Evolutionary conservation across 2,113 vertebrate genomes (phyloP).

Genomic region (Ascaphus truei): DNA sequence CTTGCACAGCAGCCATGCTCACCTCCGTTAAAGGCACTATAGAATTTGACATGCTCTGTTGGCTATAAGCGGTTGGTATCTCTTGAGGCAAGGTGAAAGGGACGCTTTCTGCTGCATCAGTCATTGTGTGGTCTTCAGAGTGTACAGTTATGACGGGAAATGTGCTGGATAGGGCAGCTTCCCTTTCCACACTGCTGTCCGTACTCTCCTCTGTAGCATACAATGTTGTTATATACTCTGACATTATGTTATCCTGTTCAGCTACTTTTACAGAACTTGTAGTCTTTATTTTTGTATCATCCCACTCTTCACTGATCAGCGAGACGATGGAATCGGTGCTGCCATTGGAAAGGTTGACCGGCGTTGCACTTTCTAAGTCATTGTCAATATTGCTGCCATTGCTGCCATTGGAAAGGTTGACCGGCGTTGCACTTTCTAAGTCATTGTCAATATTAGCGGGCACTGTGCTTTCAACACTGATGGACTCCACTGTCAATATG

Average conservation of each 20-base stretch:
- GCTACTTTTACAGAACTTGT: not conserved
- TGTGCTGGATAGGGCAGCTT: not conserved
- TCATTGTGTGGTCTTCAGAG: not conserved
- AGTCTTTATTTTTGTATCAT: slow-evolving; percentile 58
- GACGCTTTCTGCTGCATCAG: not conserved
- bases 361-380: not conserved
- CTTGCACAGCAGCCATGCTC: not conserved
- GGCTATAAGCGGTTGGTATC: not conserved
- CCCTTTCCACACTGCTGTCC: not conserved
- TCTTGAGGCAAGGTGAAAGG: not conserved
- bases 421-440: not conserved
- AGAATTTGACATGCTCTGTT: not conserved
- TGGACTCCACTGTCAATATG: slow-evolving; percentile 1
- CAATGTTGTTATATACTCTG: not conserved
- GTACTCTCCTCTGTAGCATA: not conserved
- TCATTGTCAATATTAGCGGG: not conserved
- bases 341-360: not conserved
- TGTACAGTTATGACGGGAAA: not conserved
- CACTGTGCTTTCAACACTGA: not conserved
- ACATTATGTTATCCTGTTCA: not conserved
- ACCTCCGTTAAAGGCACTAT: not conserved
- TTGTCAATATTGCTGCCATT: not conserved
- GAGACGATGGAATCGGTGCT: not conserved
- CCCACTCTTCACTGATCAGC: slow-evolving; percentile 53
- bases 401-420: not conserved